Percentiles rank a stretch among this genome's conserved stretches.
These are phyloP conservation scores for Pontoporia blainvillei DNA, from an alignment of 2,113 vertebrate genomes.

Conservation along the genomic window DNA sequence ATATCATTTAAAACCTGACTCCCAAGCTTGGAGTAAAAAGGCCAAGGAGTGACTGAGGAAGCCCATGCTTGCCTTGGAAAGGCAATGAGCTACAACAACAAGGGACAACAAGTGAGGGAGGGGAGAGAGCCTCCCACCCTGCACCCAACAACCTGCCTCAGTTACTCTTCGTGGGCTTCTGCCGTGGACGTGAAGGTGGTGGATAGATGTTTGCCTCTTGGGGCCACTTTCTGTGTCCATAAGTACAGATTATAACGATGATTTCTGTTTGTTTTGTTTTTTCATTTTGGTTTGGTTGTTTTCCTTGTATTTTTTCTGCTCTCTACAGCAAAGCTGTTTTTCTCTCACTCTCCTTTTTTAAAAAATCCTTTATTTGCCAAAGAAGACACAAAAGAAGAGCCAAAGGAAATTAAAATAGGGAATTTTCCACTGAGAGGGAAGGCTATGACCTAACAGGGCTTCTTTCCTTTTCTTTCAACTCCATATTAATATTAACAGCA, in stretches of 20 bases:
- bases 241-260: neutral
- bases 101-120: neutral
- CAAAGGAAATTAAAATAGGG: conserved; percentile 6
- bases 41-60: neutral
- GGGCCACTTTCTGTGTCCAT: neutral
- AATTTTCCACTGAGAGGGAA: conserved; percentile 4
- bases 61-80: neutral
- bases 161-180: neutral
- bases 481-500: neutral
- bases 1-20: neutral
- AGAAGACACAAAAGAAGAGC: neutral
- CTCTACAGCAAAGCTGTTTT: neutral
- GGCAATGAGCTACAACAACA: neutral
- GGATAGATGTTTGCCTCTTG: neutral
- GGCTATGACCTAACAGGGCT: neutral
- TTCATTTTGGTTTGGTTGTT: neutral
- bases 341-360: neutral
- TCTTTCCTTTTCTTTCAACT: conserved; percentile 8
- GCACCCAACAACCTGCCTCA: too few species aligned
- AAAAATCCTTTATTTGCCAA: neutral
- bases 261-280: neutral
- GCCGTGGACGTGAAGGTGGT: neutral
- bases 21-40: neutral
- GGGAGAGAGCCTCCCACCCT: neutral
- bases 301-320: neutral